These are phyloP conservation scores for rabbit (Oryctolagus cuniculus) DNA, from an alignment of 2,113 vertebrate species.

Conservation along the genomic window DNA sequence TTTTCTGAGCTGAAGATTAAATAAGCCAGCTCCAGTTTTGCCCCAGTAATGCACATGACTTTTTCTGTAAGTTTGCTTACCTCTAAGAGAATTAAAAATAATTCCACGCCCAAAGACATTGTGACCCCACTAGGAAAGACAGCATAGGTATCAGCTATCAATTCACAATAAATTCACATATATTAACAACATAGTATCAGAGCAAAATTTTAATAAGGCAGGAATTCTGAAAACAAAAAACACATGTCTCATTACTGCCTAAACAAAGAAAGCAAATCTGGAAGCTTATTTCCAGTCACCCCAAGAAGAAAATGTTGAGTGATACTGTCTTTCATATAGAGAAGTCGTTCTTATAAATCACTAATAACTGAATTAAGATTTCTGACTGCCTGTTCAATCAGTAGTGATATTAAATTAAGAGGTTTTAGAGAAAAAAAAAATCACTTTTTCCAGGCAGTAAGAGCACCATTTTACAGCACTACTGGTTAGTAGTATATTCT, in stretches of 20 bases:
- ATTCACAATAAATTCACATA: not conserved
- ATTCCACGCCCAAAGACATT: constrained; percentile 21
- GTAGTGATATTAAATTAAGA: not conserved
- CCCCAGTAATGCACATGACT: constrained; percentile 13
- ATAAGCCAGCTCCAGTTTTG: constrained; percentile 25
- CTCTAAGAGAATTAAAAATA: constrained; percentile 43
- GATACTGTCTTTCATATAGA: not conserved
- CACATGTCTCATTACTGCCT: not conserved
- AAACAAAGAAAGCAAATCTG: not conserved
- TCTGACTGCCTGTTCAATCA: not conserved
- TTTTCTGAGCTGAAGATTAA: constrained; percentile 46
- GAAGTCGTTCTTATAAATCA: not conserved
- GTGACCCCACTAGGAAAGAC: constrained; percentile 21
- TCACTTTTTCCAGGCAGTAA: not conserved
- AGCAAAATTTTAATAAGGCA: not conserved
- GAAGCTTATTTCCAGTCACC: not conserved
- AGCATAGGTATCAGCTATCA: not conserved
- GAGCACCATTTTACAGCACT: not conserved
- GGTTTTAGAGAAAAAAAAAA: constrained; percentile 9
- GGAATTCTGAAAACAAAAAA: not conserved
- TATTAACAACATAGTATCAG: not conserved
- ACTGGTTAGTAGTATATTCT: not conserved
- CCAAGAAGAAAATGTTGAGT: not conserved
- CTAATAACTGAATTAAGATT: not conserved
- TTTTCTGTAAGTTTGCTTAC: constrained; percentile 51